These are phyloP conservation scores for Drosophila repleta DNA, from an alignment of 1,140 invertebrate species.

Conservation along the genomic window DNA sequence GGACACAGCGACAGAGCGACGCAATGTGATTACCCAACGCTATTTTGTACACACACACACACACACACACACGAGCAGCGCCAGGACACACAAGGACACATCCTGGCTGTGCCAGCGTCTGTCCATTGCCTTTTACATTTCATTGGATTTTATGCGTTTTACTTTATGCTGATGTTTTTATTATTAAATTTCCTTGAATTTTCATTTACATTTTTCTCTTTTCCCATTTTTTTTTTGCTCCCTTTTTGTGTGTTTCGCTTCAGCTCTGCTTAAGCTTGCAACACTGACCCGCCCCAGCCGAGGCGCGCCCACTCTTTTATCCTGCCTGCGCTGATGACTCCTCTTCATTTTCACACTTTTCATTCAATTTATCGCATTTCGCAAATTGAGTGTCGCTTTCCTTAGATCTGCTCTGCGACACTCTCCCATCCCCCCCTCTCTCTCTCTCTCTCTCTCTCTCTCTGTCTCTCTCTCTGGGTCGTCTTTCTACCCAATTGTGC, in stretches of 20 bases:
- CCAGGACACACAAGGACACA: constrained; percentile 39
- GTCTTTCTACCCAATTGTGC: constrained; percentile 19
- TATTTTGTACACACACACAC: constrained; percentile 62
- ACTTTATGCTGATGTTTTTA: constrained; percentile 82
- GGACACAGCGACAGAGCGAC: constrained; percentile 59
- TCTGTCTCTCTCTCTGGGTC: not conserved
- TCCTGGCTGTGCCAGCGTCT: constrained; percentile 36
- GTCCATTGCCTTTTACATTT: constrained; percentile 76
- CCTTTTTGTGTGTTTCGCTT: constrained; percentile 52
- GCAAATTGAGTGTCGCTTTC: constrained; percentile 77
- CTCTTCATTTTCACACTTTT: constrained; percentile 82
- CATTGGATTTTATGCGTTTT: constrained; percentile 82
- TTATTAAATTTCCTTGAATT: constrained; percentile 81
- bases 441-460: constrained; percentile 5
- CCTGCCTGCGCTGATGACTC: constrained; percentile 58
- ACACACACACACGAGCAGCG: not conserved
- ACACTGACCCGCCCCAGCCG: not conserved
- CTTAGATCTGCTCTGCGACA: constrained; percentile 52
- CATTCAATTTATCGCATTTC: constrained; percentile 81
- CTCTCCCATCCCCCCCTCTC: constrained; percentile 4
- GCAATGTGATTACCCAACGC: constrained; percentile 78
- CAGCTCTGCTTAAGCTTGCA: constrained; percentile 45
- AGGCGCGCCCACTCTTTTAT: not conserved
- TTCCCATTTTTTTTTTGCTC: constrained; percentile 21
- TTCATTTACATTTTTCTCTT: constrained; percentile 75